Base-by-base conservation (phyloP, 1,140 invertebrate genomes). In the Macrobrachium rosenbergii region DNA sequence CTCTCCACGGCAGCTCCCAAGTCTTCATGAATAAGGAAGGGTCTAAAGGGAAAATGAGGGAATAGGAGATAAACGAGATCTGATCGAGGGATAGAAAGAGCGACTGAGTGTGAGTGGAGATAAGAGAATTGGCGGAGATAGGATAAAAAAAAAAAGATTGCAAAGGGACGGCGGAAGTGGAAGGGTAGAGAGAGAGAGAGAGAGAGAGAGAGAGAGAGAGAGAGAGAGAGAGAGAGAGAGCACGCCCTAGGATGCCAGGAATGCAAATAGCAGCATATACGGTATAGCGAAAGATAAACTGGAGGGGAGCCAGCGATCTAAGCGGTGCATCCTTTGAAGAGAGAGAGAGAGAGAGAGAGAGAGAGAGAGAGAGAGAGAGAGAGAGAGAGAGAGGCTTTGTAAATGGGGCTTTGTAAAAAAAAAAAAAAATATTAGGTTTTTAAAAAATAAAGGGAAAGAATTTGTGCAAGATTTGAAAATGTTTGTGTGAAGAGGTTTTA, bases 281-380 rank as follows among this genome's bases (percentile, higher is more conserved):
- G 28, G 28, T 37, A 37, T 37, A 75, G 16, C 21, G n/a, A n/a
- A 7, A 75, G 73, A 75, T n/a, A 23, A 17, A 75, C n/a, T 28
- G 73, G 43, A 10, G 43, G 72, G 11, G 37, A 75, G 73, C 21
- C n/a, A 75, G 21, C 21, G 73, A 75, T 8, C 7, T 28, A 17
- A 6, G 8, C 17, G 28, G 3, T 37, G 28, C 28, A 37, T 37
- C 28, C 28, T 37, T 37, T 37, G 28, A 37, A 37, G 28, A 37
- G 28, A 37, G 28, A 69, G 59, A 81, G 59, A 81, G 59, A 81
- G 59, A 69, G 80, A 82, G 62, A 82, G 62, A 67, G 62, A 67
- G 62, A 67, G 63, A 67, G 63, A 67, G 63, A 67, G 62, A 58
- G 28, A 67, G 62, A 82, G 80, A 82, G 80, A 82, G 28, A 67